These are phyloP conservation scores for Toxotes jaculatrix DNA, from an alignment of 2,113 vertebrate genomes.

Conservation along the genomic window DNA sequence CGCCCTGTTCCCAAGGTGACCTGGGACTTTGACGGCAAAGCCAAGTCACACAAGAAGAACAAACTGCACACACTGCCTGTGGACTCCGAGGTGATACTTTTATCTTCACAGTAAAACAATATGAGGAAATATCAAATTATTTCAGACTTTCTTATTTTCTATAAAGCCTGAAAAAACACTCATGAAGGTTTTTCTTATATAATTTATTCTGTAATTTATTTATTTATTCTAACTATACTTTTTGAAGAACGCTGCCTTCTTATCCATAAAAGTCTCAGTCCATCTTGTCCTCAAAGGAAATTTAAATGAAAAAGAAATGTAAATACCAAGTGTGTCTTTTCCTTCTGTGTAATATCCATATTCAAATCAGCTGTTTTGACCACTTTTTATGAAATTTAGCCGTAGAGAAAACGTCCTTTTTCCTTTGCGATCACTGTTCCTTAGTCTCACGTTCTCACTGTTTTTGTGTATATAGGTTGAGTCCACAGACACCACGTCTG, in stretches of 20 bases:
- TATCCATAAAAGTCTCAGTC: too few relatives aligned
- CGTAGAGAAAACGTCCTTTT: too few relatives aligned
- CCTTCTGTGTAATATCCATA: too few relatives aligned
- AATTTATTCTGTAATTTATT: background rate
- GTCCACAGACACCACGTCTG: conserved; percentile 90
- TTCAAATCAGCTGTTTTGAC: too few relatives aligned
- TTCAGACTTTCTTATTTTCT: too few relatives aligned
- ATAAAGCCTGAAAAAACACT: too few relatives aligned
- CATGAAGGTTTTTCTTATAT: background rate
- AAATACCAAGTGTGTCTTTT: too few relatives aligned
- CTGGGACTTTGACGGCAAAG: conserved; percentile 97
- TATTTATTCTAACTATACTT: background rate
- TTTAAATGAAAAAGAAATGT: too few relatives aligned
- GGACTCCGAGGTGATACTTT: conserved; percentile 82
- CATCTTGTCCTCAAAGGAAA: too few relatives aligned
- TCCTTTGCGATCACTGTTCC: too few relatives aligned
- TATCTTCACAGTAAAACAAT: background rate
- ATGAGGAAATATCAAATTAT: too few relatives aligned
- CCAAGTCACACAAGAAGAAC: conserved; percentile 92
- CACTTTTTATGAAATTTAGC: too few relatives aligned
- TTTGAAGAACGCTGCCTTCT: background rate
- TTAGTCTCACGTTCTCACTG: background rate
- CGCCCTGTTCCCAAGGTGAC: conserved; percentile 93
- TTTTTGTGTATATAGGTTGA: conserved; percentile 84
- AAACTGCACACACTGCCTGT: conserved; percentile 92